Evolutionary conservation across 2,888 invertebrate genomes (phyloP).

Genomic region (Taenaris catops): DNA sequence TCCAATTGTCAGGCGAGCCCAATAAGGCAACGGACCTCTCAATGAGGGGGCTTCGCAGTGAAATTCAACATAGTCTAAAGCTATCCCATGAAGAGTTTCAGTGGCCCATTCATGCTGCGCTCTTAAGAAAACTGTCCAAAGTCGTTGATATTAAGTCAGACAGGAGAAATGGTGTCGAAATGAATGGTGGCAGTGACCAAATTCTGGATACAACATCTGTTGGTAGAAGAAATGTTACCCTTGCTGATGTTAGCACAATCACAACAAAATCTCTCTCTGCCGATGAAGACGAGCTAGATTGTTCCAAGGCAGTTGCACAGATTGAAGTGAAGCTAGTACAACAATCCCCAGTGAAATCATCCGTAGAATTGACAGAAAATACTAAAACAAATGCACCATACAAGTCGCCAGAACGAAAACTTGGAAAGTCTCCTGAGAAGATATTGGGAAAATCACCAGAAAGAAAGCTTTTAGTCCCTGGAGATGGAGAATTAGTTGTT

Average conservation of each 20-base stretch:
- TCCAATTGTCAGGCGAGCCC: constrained; percentile 63
- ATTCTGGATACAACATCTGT: constrained; percentile 40
- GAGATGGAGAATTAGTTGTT: constrained; percentile 51
- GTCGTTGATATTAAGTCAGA: constrained; percentile 69
- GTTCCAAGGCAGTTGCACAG: constrained; percentile 26
- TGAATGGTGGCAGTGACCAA: constrained; percentile 59
- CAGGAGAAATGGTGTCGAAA: constrained; percentile 40
- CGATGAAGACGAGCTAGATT: constrained; percentile 40
- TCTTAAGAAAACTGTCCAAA: constrained; percentile 64
- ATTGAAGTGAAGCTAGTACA: constrained; percentile 9
- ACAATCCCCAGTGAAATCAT: constrained; percentile 9
- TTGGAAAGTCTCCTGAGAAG: constrained; percentile 20
- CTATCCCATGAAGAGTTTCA: constrained; percentile 43
- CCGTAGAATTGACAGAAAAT: constrained; percentile 17
- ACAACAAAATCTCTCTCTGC: constrained; percentile 59
- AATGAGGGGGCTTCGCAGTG: constrained; percentile 66
- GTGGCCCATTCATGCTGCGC: constrained; percentile 62
- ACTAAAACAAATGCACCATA: constrained; percentile 1
- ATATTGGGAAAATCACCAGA: constrained; percentile 33
- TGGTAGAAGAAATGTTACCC: constrained; percentile 42
- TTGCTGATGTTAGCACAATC: constrained; percentile 66
- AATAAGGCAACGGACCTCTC: constrained; percentile 64
- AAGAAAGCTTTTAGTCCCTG: constrained; percentile 30
- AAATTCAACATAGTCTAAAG: constrained; percentile 56
- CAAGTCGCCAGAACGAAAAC: constrained; percentile 20